Conservation (phyloP, 2,113 vertebrate species). For the Apaloderma vittatum region DNA sequence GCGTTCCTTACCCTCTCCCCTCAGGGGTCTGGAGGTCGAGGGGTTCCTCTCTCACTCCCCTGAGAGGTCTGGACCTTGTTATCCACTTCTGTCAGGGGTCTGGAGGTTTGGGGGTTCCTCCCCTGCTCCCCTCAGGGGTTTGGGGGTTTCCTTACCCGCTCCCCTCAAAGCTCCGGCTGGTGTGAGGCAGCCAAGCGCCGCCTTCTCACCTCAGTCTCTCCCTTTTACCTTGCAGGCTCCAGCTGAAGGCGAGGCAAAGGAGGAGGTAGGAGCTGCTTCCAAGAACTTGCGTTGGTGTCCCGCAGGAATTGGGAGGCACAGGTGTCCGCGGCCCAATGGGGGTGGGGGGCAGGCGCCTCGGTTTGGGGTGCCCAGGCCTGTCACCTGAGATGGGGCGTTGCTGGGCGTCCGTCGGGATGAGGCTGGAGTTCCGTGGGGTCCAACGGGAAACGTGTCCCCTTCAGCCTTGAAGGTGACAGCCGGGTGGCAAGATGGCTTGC, state of each 20-base stretch:
- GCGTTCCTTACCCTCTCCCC: too few species aligned
- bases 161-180: neutral
- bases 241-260: constrained; percentile 84
- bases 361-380: neutral
- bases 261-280: constrained; percentile 85
- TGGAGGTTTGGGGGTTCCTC: too few species aligned
- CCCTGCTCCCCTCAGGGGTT: too few species aligned
- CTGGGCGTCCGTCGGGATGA: neutral
- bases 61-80: too few species aligned
- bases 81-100: too few species aligned
- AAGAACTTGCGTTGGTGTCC: neutral
- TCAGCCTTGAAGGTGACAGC: accelerated
- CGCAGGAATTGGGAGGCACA: neutral
- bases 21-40: too few species aligned
- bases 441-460: accelerated
- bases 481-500: neutral
- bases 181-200: neutral
- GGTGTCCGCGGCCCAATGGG: too few species aligned
- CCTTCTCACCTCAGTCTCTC: neutral
- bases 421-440: accelerated
- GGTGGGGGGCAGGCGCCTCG: neutral
- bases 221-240: constrained; percentile 73
- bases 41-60: too few species aligned
- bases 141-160: too few species aligned
- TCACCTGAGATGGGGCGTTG: neutral